These are phyloP conservation scores for Halocynthia aurantium DNA, from an alignment of 23 tunicate species.

Conservation along the genomic window DNA sequence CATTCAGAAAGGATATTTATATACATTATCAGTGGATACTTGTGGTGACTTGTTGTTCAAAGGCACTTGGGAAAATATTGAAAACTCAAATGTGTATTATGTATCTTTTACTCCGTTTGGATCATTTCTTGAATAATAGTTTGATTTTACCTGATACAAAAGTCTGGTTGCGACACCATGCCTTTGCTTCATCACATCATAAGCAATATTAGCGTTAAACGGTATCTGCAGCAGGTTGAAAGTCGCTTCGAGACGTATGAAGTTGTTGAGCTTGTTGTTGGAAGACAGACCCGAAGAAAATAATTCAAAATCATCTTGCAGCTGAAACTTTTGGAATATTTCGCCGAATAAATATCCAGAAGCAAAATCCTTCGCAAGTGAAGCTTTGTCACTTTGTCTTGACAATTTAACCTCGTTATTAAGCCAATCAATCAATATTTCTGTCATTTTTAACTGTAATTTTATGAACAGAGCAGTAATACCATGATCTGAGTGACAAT, in stretches of 20 bases:
- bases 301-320: slow-evolving; percentile 84
- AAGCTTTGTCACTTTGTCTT: slow-evolving; percentile 46
- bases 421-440: slow-evolving; percentile 76
- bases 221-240: slow-evolving; percentile 81
- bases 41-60: no score
- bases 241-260: slow-evolving; percentile 82
- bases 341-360: slow-evolving; percentile 85
- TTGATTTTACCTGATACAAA: slow-evolving; percentile 62
- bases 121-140: no score
- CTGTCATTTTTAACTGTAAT: slow-evolving; percentile 50
- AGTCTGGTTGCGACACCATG: slow-evolving; percentile 87
- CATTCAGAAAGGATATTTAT: no score
- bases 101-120: no score
- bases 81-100: no score
- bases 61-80: no score
- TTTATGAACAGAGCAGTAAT: no score
- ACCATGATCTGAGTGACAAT: no score
- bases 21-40: no score
- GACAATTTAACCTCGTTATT: slow-evolving; percentile 78
- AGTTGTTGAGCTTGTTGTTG: slow-evolving; percentile 84
- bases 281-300: slow-evolving; percentile 72
- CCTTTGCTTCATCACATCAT: slow-evolving; percentile 75
- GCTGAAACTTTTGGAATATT: slow-evolving; percentile 70
- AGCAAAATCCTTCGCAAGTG: slow-evolving; percentile 67
- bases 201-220: slow-evolving; percentile 83